A percentile compares a stretch with the other conserved stretches of the same genome.
These are phyloP conservation scores for Onchidella celtica DNA, from an alignment of 2,888 invertebrate species.

Conservation along the genomic window DNA sequence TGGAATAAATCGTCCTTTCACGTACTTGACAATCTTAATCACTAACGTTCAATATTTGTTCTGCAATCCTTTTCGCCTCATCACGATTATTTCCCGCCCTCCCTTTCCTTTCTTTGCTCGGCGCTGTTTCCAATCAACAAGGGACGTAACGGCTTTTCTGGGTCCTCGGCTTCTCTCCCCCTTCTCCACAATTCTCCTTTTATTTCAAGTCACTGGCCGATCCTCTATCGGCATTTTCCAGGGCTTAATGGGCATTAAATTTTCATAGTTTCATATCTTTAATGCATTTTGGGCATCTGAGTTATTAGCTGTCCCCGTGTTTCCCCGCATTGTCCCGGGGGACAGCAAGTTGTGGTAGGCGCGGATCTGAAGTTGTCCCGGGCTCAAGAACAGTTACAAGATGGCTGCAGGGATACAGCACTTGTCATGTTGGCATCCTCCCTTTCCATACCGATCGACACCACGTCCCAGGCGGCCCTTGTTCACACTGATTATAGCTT, in stretches of 20 bases:
- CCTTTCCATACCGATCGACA: background rate
- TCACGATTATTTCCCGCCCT: background rate
- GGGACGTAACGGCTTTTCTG: constrained; percentile 16
- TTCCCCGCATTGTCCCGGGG: background rate
- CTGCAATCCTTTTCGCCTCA: constrained; percentile 8
- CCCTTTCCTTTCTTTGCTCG: background rate
- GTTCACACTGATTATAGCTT: constrained; percentile 37
- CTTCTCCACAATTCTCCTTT: background rate
- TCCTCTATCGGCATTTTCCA: constrained; percentile 47
- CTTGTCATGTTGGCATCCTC: constrained; percentile 34
- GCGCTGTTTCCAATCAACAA: background rate
- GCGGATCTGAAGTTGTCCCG: background rate
- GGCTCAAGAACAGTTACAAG: constrained; percentile 41
- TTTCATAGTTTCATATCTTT: constrained; percentile 62
- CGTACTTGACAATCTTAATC: constrained; percentile 45
- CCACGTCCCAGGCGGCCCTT: background rate
- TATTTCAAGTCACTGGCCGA: constrained; percentile 29
- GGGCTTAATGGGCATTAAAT: constrained; percentile 58
- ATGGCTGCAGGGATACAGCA: constrained; percentile 40
- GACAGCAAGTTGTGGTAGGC: constrained; percentile 11
- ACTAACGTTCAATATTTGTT: constrained; percentile 47
- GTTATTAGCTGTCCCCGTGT: constrained; percentile 32
- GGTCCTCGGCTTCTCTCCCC: background rate
- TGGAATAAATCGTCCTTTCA: background rate
- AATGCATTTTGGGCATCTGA: constrained; percentile 45